Percentiles rank a stretch among this genome's conserved stretches.
Conservation (phyloP, 2,113 vertebrate genomes). For the Pungitius pungitius region DNA sequence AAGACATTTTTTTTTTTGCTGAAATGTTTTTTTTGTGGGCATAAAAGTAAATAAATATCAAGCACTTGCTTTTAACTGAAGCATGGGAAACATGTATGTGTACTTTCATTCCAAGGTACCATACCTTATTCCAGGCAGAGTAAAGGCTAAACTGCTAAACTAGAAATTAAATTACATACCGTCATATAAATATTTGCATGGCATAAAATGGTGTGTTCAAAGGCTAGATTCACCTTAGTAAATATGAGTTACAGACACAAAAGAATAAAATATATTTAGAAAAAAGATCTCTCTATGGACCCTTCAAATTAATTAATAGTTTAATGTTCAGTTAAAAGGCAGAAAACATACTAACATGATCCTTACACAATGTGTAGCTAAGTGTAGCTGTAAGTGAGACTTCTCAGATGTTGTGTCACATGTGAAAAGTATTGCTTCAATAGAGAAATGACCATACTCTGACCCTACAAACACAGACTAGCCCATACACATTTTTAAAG, state of each 20-base stretch:
- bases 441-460: not conserved
- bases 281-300: not conserved
- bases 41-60: not conserved
- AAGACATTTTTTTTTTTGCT: not conserved
- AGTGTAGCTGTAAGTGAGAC: constrained; percentile 3
- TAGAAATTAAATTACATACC: not conserved
- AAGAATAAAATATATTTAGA: constrained; percentile 3
- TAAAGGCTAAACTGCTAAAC: not conserved
- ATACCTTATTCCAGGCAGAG: not conserved
- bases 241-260: constrained; percentile 1
- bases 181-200: constrained; percentile 1
- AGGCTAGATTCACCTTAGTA: constrained; percentile 8
- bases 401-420: not conserved
- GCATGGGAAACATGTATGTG: constrained; percentile 14
- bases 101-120: constrained; percentile 1
- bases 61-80: constrained; percentile 32
- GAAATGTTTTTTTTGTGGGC: no score
- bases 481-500: constrained; percentile 9
- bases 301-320: not conserved
- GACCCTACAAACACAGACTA: not conserved
- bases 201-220: not conserved
- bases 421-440: not conserved
- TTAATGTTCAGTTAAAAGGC: constrained; percentile 10
- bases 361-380: constrained; percentile 13
- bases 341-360: constrained; percentile 6